These are phyloP conservation scores for Spilarctia lutea DNA, from an alignment of 2,888 invertebrate species.

Conservation along the genomic window DNA sequence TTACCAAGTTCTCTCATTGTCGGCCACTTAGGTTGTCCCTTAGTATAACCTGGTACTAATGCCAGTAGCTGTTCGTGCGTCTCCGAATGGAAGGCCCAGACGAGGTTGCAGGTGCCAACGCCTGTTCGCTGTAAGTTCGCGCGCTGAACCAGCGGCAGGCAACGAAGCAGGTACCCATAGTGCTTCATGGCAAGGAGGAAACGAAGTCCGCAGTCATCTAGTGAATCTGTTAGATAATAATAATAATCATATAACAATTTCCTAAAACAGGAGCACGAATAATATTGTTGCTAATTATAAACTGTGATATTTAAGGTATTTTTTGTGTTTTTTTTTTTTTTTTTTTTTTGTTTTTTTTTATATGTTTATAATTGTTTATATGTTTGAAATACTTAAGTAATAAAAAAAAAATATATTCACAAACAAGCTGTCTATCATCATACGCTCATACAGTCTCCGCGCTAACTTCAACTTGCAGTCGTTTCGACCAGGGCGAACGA, in stretches of 20 bases:
- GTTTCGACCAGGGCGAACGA: neutral
- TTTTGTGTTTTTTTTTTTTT: too few species aligned
- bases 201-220: constrained; percentile 99
- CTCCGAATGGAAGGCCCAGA: constrained; percentile 99
- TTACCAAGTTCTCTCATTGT: constrained; percentile 94
- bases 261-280: neutral
- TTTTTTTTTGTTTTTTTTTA: too few species aligned
- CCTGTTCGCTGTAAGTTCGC: constrained; percentile 94
- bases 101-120: constrained; percentile 95
- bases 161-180: constrained; percentile 97
- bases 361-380: too few species aligned
- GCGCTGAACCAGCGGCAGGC: constrained; percentile 96
- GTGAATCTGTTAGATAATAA: constrained; percentile 86
- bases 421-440: too few species aligned
- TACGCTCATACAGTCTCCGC: too few species aligned
- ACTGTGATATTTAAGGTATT: neutral
- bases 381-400: too few species aligned
- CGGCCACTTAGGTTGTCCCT: constrained; percentile 95
- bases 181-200: constrained; percentile 99
- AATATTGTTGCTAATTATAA: neutral
- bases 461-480: neutral
- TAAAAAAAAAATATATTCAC: too few species aligned
- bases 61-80: constrained; percentile 97
- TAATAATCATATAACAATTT: neutral
- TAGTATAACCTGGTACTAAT: constrained; percentile 94